Conservation (phyloP, 1,140 invertebrate species). For the Gonatopus flavifemur region DNA sequence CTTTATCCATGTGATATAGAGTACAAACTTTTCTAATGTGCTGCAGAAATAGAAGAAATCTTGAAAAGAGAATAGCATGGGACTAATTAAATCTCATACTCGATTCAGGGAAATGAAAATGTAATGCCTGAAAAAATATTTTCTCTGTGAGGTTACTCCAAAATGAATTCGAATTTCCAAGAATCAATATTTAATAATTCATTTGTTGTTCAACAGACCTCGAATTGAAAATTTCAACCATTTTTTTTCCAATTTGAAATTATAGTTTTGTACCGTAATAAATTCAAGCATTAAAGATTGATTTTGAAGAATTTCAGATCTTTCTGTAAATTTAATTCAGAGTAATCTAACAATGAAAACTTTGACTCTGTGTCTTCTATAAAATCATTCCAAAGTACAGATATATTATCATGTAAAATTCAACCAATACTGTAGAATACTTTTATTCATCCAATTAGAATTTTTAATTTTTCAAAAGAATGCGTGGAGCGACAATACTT, state of each 20-base stretch:
- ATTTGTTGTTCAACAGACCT: slow-evolving; percentile 5
- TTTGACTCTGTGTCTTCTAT: background rate
- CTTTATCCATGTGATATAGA: too few relatives aligned
- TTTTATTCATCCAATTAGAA: background rate
- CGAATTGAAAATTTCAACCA: background rate
- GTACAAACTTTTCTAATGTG: too few relatives aligned
- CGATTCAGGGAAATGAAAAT: background rate
- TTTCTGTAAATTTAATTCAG: background rate
- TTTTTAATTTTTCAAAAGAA: background rate
- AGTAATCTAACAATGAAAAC: background rate
- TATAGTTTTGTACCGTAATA: slow-evolving; percentile 28
- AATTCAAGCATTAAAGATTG: background rate
- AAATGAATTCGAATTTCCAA: background rate
- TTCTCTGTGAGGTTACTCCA: background rate
- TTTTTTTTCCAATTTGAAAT: slow-evolving; percentile 3
- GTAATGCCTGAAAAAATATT: background rate
- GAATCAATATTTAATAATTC: background rate
- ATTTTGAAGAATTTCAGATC: too few relatives aligned
- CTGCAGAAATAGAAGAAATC: too few relatives aligned
- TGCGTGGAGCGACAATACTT: background rate
- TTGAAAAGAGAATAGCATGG: background rate
- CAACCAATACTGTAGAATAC: background rate
- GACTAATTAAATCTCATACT: background rate
- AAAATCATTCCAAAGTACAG: background rate
- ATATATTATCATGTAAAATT: background rate